Conservation (phyloP, 2,797 vertebrate genomes). For the Falco rusticolus region DNA sequence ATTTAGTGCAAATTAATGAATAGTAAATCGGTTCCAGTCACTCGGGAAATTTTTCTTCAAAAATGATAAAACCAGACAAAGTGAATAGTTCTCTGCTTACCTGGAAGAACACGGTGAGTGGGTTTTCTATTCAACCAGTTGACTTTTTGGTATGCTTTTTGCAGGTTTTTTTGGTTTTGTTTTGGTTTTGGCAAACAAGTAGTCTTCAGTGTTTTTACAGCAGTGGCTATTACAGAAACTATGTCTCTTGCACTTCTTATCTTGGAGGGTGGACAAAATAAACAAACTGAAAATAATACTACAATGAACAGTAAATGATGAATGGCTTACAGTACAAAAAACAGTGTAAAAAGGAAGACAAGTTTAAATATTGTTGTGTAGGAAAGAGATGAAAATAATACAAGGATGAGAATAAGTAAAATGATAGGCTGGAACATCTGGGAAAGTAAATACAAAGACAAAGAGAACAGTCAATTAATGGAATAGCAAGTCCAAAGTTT, state of each 20-base stretch:
- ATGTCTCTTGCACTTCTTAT: slow-evolving; percentile 89
- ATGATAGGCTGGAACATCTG: slow-evolving; percentile 99
- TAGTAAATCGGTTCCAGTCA: neutral
- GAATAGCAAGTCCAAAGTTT: slow-evolving; percentile 50
- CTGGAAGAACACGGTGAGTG: slow-evolving; percentile 55
- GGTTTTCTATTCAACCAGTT: slow-evolving; percentile 50
- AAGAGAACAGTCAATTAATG: slow-evolving; percentile 79
- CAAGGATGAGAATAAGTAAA: slow-evolving; percentile 99
- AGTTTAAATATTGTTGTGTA: slow-evolving; percentile 99
- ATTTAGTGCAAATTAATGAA: slow-evolving; percentile 1
- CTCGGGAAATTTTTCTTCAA: neutral
- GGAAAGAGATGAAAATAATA: slow-evolving; percentile 98
- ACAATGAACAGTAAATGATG: slow-evolving; percentile 78
- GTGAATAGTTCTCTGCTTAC: slow-evolving; percentile 64
- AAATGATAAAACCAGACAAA: neutral
- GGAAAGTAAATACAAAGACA: slow-evolving; percentile 84
- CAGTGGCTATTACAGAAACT: slow-evolving; percentile 83
- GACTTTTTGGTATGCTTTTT: slow-evolving; percentile 42
- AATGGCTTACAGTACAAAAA: slow-evolving; percentile 94
- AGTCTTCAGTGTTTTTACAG: slow-evolving; percentile 87
- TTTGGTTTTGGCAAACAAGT: slow-evolving; percentile 74
- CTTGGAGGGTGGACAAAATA: slow-evolving; percentile 88
- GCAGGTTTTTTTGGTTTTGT: neutral
- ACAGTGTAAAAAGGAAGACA: slow-evolving; percentile 99
- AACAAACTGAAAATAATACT: slow-evolving; percentile 83